phyloP scores from a whole-genome alignment of 2,888 invertebrate species.

The Brassicogethes aeneus region DNA sequence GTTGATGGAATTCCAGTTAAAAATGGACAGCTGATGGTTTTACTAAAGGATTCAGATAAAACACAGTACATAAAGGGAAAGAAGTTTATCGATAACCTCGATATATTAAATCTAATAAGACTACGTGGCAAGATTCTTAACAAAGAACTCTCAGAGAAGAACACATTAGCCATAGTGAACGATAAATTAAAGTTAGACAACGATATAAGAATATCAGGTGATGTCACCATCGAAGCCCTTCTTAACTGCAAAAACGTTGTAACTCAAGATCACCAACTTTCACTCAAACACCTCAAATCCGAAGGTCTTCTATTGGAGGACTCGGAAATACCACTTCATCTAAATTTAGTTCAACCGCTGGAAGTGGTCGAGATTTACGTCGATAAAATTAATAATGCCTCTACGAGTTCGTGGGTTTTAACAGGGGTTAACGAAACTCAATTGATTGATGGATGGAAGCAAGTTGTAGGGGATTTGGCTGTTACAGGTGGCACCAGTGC shows the following conservation, averaged over 20 bases:
- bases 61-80: constrained; percentile 40
- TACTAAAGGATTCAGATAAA: constrained; percentile 36
- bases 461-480: constrained; percentile 37
- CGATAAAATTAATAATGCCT: constrained; percentile 41
- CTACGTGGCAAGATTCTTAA: constrained; percentile 38
- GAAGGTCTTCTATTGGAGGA: constrained; percentile 32
- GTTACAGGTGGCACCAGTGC: constrained; percentile 39
- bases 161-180: constrained; percentile 41
- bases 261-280: constrained; percentile 20
- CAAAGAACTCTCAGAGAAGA: constrained; percentile 24
- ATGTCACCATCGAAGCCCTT: constrained; percentile 40
- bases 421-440: constrained; percentile 37
- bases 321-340: constrained; percentile 30
- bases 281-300: constrained; percentile 30
- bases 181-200: constrained; percentile 39
- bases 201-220: constrained; percentile 39
- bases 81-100: constrained; percentile 41
- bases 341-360: constrained; percentile 31
- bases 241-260: constrained; percentile 35
- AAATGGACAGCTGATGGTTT: constrained; percentile 38
- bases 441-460: constrained; percentile 44
- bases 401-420: constrained; percentile 34
- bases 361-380: constrained; percentile 36
- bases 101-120: constrained; percentile 40
- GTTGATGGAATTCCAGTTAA: constrained; percentile 43